Conservation (phyloP, 1,140 invertebrate genomes). For the Pseudomyrmex flavicornis region DNA sequence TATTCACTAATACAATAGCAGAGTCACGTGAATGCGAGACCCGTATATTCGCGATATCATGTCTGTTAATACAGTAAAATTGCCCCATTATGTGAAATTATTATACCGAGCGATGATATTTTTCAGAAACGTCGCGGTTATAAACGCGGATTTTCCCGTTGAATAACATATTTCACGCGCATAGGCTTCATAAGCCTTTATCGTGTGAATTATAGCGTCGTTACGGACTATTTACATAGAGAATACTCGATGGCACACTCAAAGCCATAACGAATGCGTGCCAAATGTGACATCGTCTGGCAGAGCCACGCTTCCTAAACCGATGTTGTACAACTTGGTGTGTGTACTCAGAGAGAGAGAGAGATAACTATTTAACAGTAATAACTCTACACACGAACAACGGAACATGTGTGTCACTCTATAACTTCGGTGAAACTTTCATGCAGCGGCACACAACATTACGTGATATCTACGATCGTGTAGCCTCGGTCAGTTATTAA, state of each 20-base stretch:
- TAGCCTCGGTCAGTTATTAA: slow-evolving; percentile 6
- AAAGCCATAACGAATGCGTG: not conserved
- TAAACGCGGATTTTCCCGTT: not conserved
- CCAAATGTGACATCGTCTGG: not conserved
- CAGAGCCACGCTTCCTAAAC: not conserved
- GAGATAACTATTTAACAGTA: slow-evolving; percentile 19
- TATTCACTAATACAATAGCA: too few species aligned
- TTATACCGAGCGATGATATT: too few species aligned
- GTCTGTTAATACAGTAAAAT: too few species aligned
- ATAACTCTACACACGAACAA: slow-evolving; percentile 14
- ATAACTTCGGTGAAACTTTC: slow-evolving; percentile 9
- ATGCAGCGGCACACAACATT: not conserved
- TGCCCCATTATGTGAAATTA: too few species aligned
- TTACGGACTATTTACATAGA: not conserved
- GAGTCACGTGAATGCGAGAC: too few species aligned
- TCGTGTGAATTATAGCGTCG: too few species aligned
- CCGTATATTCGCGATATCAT: too few species aligned
- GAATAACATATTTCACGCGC: not conserved
- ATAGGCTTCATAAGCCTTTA: too few species aligned
- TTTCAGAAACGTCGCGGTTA: too few species aligned
- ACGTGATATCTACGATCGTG: not conserved
- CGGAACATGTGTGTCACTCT: not conserved
- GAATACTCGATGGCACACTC: not conserved
- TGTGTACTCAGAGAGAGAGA: not conserved
- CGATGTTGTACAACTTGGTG: not conserved